Base-by-base conservation (phyloP, 1,140 invertebrate species). In the Araneus ventricosus region DNA sequence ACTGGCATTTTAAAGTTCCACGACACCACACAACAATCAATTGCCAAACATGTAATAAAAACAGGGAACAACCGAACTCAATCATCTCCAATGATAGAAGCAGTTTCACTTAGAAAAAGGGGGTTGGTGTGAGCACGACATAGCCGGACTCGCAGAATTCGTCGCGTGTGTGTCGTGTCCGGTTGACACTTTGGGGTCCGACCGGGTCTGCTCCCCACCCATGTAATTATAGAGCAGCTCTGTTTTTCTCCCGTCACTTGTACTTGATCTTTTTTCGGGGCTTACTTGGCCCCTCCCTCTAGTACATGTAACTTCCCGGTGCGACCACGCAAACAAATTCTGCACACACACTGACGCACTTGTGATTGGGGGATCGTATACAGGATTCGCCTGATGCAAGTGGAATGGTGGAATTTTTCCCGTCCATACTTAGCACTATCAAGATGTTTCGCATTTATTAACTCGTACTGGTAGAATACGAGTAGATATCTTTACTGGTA, bases 131-230 rank as follows among this genome's bases (percentile, higher is more conserved):
- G 63, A 10, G 30, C 63, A 89, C 88, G 63, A 57, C 37, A 79
- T 57, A 37, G 67, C 39, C 75, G 57, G 57, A 82, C 75, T 90
- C 61, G n/a, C n/a, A 24, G 41, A 84, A 6, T 86, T 34, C 30
- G 87, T 91, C 90, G 90, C 90, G 90, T 92, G 90, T 52, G 57
- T 92, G 90, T 92, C 90, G 90, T 92, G 90, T 82, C 90, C 82
- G 90, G 90, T 92, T 92, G 90, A 92, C 90, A 92, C 90, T 92
- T 92, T 41, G 80, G 90, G 80, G 90, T 86, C 80, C 84, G 82
- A 45, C 88, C 41, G 89, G 75, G 52, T 57, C 89, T 57, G 79
- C n/a, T 92, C 90, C 80, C 90, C 90, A 92, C 90, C 90, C 90
- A 92, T 61, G 80, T 92, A 92, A 92, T 92, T 92, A 92, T 82